phyloP scores from a whole-genome alignment of 2,888 invertebrate species.

The Keiferia lycopersicella region DNA sequence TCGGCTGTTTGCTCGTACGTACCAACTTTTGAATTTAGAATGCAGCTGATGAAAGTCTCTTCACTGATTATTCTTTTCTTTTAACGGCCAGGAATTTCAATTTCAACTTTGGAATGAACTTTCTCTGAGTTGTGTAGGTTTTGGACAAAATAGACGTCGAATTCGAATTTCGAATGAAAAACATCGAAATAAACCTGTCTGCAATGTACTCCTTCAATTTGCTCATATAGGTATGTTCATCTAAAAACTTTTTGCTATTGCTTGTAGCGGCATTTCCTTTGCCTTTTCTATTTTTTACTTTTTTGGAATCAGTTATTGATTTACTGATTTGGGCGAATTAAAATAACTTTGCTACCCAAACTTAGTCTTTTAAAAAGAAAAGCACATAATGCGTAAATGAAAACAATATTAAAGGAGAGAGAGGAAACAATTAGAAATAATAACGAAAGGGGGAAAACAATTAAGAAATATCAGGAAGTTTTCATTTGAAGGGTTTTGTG shows the following conservation, averaged over 20 bases:
- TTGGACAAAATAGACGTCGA: too few relatives aligned
- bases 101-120: not conserved
- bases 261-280: too few relatives aligned
- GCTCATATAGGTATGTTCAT: too few relatives aligned
- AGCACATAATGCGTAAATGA: not conserved
- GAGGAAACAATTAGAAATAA: not conserved
- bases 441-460: constrained; percentile 28
- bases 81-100: not conserved
- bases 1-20: constrained; percentile 33
- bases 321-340: not conserved
- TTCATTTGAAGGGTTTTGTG: not conserved
- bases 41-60: constrained; percentile 4
- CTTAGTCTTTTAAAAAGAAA: not conserved
- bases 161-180: not conserved
- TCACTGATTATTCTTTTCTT: not conserved
- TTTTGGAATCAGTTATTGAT: too few relatives aligned
- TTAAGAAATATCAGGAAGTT: constrained; percentile 41
- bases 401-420: not conserved
- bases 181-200: too few relatives aligned
- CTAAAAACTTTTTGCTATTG: too few relatives aligned
- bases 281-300: too few relatives aligned
- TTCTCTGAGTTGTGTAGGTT: not conserved
- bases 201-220: too few relatives aligned
- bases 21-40: constrained; percentile 16
- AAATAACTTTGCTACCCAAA: not conserved